Conservation (phyloP, 2,113 vertebrate species). For the Meles meles region DNA sequence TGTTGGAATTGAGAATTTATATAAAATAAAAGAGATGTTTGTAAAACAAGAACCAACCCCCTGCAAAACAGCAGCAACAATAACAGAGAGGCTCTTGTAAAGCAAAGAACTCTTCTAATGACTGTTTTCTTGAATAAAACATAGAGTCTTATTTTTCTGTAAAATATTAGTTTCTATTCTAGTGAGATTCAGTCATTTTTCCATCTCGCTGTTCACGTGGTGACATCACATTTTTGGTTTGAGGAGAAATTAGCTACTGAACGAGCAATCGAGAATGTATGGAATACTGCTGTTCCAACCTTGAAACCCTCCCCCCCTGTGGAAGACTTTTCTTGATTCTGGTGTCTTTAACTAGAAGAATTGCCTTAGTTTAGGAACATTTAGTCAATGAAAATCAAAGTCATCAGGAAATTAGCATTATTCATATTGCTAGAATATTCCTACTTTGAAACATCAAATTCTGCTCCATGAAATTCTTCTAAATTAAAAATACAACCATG, state of each 20-base stretch:
- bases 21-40: not conserved
- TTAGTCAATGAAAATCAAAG: not conserved
- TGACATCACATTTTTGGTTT: not conserved
- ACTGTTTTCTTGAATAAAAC: not conserved
- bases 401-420: not conserved
- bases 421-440: not conserved
- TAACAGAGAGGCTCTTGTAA: not conserved
- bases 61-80: not conserved
- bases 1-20: not conserved
- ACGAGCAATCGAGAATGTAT: not conserved
- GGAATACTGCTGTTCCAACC: not conserved
- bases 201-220: not conserved
- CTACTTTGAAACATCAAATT: conserved; percentile 20
- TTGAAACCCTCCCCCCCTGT: not conserved
- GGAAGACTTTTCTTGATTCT: not conserved
- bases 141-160: not conserved
- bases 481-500: not conserved
- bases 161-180: not conserved
- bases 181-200: not conserved
- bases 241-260: not conserved
- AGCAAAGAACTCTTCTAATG: not conserved
- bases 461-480: not conserved
- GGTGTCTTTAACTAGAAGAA: not conserved
- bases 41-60: not conserved
- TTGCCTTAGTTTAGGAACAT: not conserved